phyloP scores from a whole-genome alignment of 2,797 vertebrate genomes.

The Silurus lanzhouensis region DNA sequence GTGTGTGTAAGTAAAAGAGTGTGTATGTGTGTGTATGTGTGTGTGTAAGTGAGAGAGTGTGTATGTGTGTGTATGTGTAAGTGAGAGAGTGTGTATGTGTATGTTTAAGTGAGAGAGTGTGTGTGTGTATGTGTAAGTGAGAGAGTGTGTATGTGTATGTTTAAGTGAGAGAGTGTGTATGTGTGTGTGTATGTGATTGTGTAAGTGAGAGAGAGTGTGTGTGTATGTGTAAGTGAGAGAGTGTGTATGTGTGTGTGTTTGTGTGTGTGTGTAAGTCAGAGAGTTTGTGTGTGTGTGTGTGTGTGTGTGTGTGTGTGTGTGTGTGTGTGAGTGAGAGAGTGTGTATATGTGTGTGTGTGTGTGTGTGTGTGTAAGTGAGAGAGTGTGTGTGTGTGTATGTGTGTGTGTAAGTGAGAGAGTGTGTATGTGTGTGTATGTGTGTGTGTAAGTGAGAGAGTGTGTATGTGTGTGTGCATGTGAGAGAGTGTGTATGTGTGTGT shows the following conservation, averaged over 20 bases:
- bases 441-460: too few relatives aligned
- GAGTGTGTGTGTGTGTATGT: neutral
- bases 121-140: conserved; percentile 10
- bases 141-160: neutral
- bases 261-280: conserved; percentile 8
- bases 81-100: neutral
- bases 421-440: neutral
- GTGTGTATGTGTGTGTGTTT: neutral
- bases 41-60: too few relatives aligned
- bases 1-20: too few relatives aligned
- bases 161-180: too few relatives aligned
- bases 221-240: conserved; percentile 5
- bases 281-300: neutral
- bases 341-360: conserved; percentile 2
- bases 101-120: too few relatives aligned
- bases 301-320: conserved; percentile 9
- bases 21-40: neutral
- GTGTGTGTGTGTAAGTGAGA: neutral
- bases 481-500: too few relatives aligned
- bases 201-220: too few relatives aligned
- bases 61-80: neutral
- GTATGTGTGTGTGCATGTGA: neutral
- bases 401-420: neutral
- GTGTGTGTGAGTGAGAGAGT: too few relatives aligned
- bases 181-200: conserved; percentile 6